phyloP scores from a whole-genome alignment of 2,797 vertebrate genomes.

The Hirundo rustica region DNA sequence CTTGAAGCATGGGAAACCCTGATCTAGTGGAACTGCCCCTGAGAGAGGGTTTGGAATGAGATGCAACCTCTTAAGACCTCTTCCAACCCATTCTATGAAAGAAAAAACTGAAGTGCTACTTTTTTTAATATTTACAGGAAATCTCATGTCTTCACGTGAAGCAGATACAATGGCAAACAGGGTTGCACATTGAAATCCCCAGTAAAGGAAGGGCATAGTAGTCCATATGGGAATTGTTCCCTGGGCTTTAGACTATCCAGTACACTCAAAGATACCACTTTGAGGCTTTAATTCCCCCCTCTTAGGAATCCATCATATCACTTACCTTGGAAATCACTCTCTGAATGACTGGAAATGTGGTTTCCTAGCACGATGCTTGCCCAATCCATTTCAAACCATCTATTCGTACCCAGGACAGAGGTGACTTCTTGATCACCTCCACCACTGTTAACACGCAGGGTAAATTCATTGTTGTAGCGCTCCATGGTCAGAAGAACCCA shows the following conservation, averaged over 20 bases:
- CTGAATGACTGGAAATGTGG: constrained; percentile 53
- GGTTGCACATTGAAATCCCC: not conserved
- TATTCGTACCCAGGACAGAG: constrained; percentile 72
- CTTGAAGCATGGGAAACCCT: not conserved
- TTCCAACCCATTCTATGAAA: not conserved
- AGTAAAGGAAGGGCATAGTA: not conserved
- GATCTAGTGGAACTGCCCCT: not conserved
- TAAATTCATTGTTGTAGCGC: constrained; percentile 84
- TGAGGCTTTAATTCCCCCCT: not conserved
- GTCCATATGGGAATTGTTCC: not conserved
- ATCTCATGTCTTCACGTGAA: not conserved
- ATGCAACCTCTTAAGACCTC: not conserved
- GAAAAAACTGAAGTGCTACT: not conserved
- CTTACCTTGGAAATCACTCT: constrained; percentile 83
- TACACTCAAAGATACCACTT: not conserved
- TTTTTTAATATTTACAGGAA: not conserved
- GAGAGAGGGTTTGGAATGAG: not conserved
- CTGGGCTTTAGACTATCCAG: not conserved
- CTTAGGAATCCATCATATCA: not conserved
- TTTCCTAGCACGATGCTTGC: constrained; percentile 79
- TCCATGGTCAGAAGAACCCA: constrained; percentile 83
- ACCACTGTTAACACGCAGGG: constrained; percentile 82
- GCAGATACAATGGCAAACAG: not conserved
- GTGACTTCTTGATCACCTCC: constrained; percentile 83
- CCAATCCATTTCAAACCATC: constrained; percentile 79